Evolutionary conservation across 2,113 vertebrate genomes (phyloP), one percentile per base, ranked within the genome.

Genomic region (Cairina moschata): DNA sequence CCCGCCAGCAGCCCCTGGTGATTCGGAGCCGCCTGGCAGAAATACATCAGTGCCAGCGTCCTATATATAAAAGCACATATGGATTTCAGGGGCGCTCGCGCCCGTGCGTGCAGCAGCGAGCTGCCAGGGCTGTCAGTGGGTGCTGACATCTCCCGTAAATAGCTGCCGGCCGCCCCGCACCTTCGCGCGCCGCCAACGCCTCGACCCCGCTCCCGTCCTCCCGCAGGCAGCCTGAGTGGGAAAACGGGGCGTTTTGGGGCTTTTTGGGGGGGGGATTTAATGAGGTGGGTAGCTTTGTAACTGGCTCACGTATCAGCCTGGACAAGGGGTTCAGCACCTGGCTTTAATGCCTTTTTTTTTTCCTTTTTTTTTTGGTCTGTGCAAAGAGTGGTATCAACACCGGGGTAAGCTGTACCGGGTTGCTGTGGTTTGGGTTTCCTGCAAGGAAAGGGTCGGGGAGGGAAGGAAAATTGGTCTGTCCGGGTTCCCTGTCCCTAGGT

Each of bases 141-240:
- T 80, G 96, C 95, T 92, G 93, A 92, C 93, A 92, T 5, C 16
- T 91, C 17, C 46, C 87, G 91, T 71, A 91, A 96, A 94, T 94
- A 96, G 91, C 91, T 89, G 67, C 79, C 2, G 28, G 59, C 82
- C 25, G 46, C 91, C 86, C 93, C 71, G 1, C 3, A 9, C 11
- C 66, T 88, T 94, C 89, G 4, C 95, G 50, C 62, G 0, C 72
- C 55, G 32, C 94, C 94, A 46, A 56, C 79, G 1, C 85, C 88
- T 91, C 6, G 15, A 46, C 46, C 40, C 52, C 2, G 2, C 63
- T 36, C 69, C 63, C 28, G 54, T 31, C 28, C 28, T 56, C 28
- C 54, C 16, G 11, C 54, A 55, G 62, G 29, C 13, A 1, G 50
- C 50, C 50, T 52, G 50, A 6, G 23, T 25, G 50, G 34, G 68